Evolutionary conservation across 2,113 vertebrate species (phyloP).

Genomic region (Sclerurus mexicanus): DNA sequence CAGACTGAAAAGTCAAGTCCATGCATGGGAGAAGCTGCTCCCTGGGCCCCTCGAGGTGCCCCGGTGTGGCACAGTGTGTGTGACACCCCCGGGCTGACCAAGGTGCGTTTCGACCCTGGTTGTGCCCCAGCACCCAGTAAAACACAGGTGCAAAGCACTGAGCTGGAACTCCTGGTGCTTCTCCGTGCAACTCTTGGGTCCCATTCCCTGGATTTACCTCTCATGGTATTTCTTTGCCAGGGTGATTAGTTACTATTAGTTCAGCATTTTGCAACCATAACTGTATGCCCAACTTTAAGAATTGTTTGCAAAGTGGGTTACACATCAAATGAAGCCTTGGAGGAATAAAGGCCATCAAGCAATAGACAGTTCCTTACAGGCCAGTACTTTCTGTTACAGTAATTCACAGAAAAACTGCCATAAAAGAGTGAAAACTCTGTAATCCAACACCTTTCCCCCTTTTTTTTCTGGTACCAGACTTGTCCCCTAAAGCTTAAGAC

Average conservation of each 20-base stretch:
- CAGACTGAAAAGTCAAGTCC: neutral
- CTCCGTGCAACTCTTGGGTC: rapidly evolving
- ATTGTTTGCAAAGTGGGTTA: neutral
- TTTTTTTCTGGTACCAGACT: neutral
- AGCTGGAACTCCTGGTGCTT: rapidly evolving
- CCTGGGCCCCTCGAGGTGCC: neutral
- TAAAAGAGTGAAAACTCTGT: neutral
- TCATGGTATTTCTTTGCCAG: rapidly evolving
- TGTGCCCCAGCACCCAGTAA: neutral
- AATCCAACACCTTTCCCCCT: neutral
- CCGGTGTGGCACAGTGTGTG: neutral
- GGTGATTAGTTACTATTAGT: no score
- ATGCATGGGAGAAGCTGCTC: rapidly evolving
- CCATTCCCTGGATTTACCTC: neutral
- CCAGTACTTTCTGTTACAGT: neutral
- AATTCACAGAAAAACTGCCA: neutral
- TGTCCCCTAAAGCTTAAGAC: neutral
- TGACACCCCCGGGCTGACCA: neutral
- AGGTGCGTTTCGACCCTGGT: neutral
- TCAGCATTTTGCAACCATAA: neutral
- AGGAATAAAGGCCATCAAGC: neutral
- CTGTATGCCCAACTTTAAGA: neutral
- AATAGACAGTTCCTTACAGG: neutral
- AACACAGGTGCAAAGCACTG: no score
- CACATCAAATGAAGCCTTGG: neutral